Percentiles rank a stretch among this genome's conserved stretches.
phyloP scores from a whole-genome alignment of 2,888 invertebrate species.

The Germaria angustata region DNA sequence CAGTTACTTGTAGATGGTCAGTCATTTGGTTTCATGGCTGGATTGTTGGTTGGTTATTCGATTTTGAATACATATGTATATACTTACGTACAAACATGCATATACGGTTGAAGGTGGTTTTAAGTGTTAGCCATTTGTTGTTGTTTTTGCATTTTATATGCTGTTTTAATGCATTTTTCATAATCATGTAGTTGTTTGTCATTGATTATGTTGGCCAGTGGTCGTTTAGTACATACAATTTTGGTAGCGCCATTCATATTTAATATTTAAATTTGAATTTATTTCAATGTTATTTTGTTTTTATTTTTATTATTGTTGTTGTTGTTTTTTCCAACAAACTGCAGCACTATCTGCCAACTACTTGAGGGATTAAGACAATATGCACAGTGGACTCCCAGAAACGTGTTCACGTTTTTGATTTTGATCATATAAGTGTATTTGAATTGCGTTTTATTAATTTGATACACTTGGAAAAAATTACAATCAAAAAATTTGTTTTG shows the following conservation, averaged over 20 bases:
- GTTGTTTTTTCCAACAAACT: neutral
- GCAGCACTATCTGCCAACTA: neutral
- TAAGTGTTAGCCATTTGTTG: slow-evolving; percentile 15
- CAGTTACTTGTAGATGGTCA: slow-evolving; percentile 25
- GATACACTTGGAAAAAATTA: too few relatives aligned
- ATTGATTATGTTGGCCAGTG: slow-evolving; percentile 59
- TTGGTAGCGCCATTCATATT: slow-evolving; percentile 61
- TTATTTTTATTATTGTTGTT: neutral
- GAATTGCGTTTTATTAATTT: too few relatives aligned
- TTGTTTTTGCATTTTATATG: neutral
- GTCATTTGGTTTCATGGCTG: too few relatives aligned
- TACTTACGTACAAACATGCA: too few relatives aligned
- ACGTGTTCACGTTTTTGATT: too few relatives aligned
- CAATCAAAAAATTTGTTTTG: too few relatives aligned
- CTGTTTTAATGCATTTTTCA: slow-evolving; percentile 39
- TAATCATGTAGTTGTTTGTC: slow-evolving; percentile 56
- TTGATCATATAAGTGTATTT: too few relatives aligned
- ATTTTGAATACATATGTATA: slow-evolving; percentile 4
- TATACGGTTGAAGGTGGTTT: slow-evolving; percentile 57
- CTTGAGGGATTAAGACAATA: too few relatives aligned
- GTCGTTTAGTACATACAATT: slow-evolving; percentile 52
- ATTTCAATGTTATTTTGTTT: slow-evolving; percentile 29
- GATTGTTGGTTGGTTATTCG: slow-evolving; percentile 14
- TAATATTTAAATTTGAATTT: slow-evolving; percentile 54
- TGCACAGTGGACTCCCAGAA: neutral